Base-by-base conservation (phyloP, 2,888 invertebrate genomes). In the Andrena flavipes region DNA sequence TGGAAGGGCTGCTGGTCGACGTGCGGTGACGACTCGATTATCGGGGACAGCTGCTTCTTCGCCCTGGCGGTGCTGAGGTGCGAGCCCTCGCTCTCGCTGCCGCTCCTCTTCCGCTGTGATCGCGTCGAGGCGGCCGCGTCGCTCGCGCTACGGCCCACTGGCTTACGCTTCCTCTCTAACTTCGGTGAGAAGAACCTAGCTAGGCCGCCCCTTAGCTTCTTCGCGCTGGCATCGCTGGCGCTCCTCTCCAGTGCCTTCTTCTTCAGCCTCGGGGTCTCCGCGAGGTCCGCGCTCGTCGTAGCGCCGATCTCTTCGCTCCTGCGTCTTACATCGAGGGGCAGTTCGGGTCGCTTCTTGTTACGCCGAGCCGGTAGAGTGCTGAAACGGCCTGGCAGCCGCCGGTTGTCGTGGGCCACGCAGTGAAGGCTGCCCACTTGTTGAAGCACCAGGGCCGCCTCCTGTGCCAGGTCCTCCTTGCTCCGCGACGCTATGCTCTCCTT, bases 371-470 rank as follows among this genome's bases (percentile, higher is more conserved):
- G 90, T 95, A 96, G 67, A 96, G 97, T 90, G 96, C 94, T 13
- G 96, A 97, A 94, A 95, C 96, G 90, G 74, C 91, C 91, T 48
- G 91, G 91, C 54, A 84, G 82, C 76, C 91, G 90, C 77, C 91
- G 87, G 72, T 92, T 92, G 84, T 93, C 92, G 85, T 91, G 92
- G 87, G 90, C 94, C 90, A 90, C 94, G 92, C 97, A 97, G 76
- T 96, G 96, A 84, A 97, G 95, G 91, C 96, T 96, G 87, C 96
- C 96, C 0, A 96, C 97, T 93, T 97, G 97, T 30, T 96, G 96
- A 69, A 97, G 94, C 48, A 97, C 97, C 91, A 95, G 95, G 83
- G 97, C 97, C 42, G 97, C 97, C 95, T 97, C 97, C 91, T 96
- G 95, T 65, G 96, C 96, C 65, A 97, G 95, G 92, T 97, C 96